Conservation (phyloP, 2,888 invertebrate genomes). For the Hetaerina titia region DNA sequence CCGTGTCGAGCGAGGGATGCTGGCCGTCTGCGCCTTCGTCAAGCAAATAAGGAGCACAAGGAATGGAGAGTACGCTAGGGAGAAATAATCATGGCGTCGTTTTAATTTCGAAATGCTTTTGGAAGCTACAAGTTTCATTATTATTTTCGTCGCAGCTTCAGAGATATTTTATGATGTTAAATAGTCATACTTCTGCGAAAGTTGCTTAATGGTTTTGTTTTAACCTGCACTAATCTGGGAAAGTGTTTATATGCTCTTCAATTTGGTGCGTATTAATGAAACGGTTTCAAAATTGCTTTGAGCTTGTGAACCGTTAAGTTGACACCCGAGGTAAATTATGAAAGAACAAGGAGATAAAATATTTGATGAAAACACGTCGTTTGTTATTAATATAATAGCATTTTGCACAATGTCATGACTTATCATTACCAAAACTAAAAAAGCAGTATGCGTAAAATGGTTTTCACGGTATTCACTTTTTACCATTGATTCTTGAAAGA, state of each 20-base stretch:
- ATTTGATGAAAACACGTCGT: too few relatives aligned
- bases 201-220: neutral
- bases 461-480: too few relatives aligned
- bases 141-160: neutral
- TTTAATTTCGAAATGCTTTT: neutral
- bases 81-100: neutral
- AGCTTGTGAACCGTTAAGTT: neutral
- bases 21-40: slow-evolving; percentile 5
- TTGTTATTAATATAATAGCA: too few relatives aligned
- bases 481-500: too few relatives aligned
- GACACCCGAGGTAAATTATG: neutral
- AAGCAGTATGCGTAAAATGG: too few relatives aligned
- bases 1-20: neutral
- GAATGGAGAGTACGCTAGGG: neutral
- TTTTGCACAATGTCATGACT: too few relatives aligned
- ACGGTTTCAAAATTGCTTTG: neutral
- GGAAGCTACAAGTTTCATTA: neutral
- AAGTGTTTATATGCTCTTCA: neutral
- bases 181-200: neutral
- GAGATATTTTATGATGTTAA: neutral
- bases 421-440: too few relatives aligned
- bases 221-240: neutral
- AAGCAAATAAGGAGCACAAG: neutral
- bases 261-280: neutral
- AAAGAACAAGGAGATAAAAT: too few relatives aligned